phyloP scores from a whole-genome alignment of 2,113 vertebrate genomes.

The Montifringilla adamsi region DNA sequence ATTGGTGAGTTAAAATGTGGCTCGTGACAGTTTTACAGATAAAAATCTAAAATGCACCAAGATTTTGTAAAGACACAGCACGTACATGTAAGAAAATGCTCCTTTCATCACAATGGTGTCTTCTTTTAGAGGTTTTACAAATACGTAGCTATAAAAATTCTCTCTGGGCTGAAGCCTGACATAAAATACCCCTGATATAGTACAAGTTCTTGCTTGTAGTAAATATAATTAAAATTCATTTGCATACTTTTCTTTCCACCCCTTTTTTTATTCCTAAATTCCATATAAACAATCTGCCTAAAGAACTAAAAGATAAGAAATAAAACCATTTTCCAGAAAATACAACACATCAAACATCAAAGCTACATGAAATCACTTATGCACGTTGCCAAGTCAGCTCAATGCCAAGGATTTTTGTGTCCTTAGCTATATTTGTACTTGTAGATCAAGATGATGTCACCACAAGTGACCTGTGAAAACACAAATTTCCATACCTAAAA shows the following conservation, averaged over 20 bases:
- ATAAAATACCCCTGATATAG: background rate
- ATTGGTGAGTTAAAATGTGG: conserved; percentile 28
- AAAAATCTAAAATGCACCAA: conserved; percentile 21
- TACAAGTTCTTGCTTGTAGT: background rate
- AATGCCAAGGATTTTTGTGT: background rate
- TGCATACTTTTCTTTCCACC: background rate
- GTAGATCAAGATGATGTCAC: conserved; percentile 14
- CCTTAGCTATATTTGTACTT: conserved; percentile 12
- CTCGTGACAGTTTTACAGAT: conserved; percentile 33
- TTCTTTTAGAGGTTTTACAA: conserved; percentile 38
- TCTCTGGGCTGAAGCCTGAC: conserved; percentile 10
- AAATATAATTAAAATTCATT: conserved; percentile 29
- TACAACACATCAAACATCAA: background rate
- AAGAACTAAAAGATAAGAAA: background rate
- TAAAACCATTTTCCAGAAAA: background rate
- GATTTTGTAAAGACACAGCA: conserved; percentile 14
- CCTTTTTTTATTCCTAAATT: background rate
- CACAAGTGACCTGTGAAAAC: conserved; percentile 25
- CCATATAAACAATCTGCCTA: background rate
- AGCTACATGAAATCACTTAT: background rate
- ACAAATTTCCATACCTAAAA: background rate
- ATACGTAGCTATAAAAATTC: conserved; percentile 36
- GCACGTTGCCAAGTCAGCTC: background rate
- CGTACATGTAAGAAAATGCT: conserved; percentile 11
- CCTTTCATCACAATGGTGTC: background rate